These are phyloP conservation scores for Protodeltote pygarga DNA, from an alignment of 2,888 invertebrate genomes.

Conservation along the genomic window DNA sequence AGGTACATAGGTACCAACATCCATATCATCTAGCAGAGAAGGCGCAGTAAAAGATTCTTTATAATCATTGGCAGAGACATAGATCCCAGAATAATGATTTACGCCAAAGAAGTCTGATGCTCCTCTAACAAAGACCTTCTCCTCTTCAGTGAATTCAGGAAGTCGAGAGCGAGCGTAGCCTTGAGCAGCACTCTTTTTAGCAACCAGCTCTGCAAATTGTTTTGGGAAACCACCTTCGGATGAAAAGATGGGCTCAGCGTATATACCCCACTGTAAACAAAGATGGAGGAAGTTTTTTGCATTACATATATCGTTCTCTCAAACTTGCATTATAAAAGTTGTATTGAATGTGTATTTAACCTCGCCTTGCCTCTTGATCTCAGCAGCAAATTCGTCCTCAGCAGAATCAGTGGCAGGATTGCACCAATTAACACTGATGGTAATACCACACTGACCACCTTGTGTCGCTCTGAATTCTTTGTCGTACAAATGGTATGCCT, in stretches of 20 bases:
- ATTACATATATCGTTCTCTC: no score
- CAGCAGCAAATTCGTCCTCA: constrained; percentile 69
- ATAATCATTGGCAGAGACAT: constrained; percentile 52
- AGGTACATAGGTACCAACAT: constrained; percentile 8
- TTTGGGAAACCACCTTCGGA: constrained; percentile 80
- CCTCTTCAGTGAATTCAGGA: constrained; percentile 76
- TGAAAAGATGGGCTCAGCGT: constrained; percentile 78
- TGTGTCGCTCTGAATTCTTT: constrained; percentile 61
- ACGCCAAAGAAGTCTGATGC: constrained; percentile 82
- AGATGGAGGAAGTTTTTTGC: background rate
- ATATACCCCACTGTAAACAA: constrained; percentile 69
- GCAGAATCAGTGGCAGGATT: constrained; percentile 61
- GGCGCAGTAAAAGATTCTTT: constrained; percentile 2
- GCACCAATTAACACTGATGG: constrained; percentile 55
- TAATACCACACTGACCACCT: constrained; percentile 57
- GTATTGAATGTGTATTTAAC: no score
- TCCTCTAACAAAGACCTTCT: constrained; percentile 65
- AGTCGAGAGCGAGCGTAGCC: constrained; percentile 75
- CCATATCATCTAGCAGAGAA: constrained; percentile 20
- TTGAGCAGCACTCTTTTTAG: constrained; percentile 73
- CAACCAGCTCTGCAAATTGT: constrained; percentile 57
- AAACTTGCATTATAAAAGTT: no score
- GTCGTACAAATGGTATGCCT: constrained; percentile 71
- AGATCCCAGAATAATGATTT: constrained; percentile 88
- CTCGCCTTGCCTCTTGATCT: constrained; percentile 50